Base-by-base conservation (phyloP, 1,140 invertebrate species). In the Tetragonula clypearis region DNA sequence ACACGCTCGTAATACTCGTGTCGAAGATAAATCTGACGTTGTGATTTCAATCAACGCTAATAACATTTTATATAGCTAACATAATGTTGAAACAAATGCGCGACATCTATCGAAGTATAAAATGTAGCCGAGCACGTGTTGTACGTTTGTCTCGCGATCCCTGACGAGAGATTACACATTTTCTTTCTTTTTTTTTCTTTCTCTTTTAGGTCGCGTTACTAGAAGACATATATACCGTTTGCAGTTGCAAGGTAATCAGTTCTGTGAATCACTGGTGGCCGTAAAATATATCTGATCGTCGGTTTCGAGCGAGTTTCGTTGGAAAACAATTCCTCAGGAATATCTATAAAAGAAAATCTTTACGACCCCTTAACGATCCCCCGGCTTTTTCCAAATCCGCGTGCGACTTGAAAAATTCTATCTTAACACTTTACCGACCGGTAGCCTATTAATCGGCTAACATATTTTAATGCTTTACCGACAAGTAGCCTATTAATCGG, bases 191-290 rank as follows among this genome's bases (percentile, higher is more conserved):
- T n/a, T n/a, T 55, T 41, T 14, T 71, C n/a, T n/a, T n/a, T 83
- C 53, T 84, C 88, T 86, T 89, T 88, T 82, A 86, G 87, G 87
- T 89, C 88, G 88, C 81, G 81, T 86, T 83, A 69, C 86, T 89
- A 79, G 81, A 78, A 69, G 56, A 78, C 80, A 58, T 89, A 82
- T 82, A 82, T 82, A 86, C 66, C 77, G 85, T 84, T 56, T 80
- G 87, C 87, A 89, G 86, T 89, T 88, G 84, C 81, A 72, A 69
- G 88, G 86, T 88, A 89, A 89, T 89, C 88, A 76, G 78, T 84
- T 84, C 84, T 62, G 66, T 30, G 87, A 86, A 89, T 89, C 88
- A 74, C 77, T 69, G 60, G 55, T 53, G 79, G 66, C 62, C 78
- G 41, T 89, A 89, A 89, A 89, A 75, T 87, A 86, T 88, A 89